Percentiles rank a stretch among this genome's conserved stretches.
phyloP scores from a whole-genome alignment of 2,888 invertebrate genomes.

The Noctua pronuba region DNA sequence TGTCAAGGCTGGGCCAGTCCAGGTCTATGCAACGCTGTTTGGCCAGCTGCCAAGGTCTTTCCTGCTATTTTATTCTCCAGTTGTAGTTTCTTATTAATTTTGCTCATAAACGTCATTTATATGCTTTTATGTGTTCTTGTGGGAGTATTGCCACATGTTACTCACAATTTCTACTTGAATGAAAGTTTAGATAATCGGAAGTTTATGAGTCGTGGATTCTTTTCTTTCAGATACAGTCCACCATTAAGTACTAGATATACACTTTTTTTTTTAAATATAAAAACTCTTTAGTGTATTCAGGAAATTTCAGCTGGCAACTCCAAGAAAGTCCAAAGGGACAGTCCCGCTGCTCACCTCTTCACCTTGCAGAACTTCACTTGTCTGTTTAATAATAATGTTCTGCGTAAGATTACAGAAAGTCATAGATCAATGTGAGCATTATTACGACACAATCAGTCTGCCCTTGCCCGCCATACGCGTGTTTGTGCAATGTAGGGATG shows the following conservation, averaged over 20 bases:
- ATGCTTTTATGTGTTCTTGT: conserved; percentile 37
- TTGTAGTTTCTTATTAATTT: conserved; percentile 61
- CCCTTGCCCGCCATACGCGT: conserved; percentile 78
- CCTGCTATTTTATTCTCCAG: conserved; percentile 63
- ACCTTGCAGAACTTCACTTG: conserved; percentile 23
- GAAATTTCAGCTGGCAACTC: not conserved
- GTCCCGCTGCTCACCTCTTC: not conserved
- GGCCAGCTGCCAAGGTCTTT: conserved; percentile 62
- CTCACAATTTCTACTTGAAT: conserved; percentile 46
- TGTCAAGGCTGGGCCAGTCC: conserved; percentile 68
- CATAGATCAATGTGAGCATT: conserved; percentile 67
- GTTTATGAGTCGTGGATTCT: not conserved
- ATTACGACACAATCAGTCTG: conserved; percentile 73
- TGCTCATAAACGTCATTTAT: conserved; percentile 46
- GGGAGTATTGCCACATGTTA: conserved; percentile 34
- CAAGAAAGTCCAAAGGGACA: not conserved
- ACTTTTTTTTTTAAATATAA: not conserved
- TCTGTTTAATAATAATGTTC: conserved; percentile 51
- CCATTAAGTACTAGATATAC: not conserved
- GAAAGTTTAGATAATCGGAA: conserved; percentile 42
- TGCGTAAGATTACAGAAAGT: conserved; percentile 59
- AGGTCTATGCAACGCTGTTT: conserved; percentile 62
- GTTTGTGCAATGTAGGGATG: conserved; percentile 80
- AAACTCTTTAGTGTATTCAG: not conserved
- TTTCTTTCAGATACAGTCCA: not conserved